Evolutionary conservation across 2,113 vertebrate species (phyloP).

Genomic region (Rhodinocichla rosea): DNA sequence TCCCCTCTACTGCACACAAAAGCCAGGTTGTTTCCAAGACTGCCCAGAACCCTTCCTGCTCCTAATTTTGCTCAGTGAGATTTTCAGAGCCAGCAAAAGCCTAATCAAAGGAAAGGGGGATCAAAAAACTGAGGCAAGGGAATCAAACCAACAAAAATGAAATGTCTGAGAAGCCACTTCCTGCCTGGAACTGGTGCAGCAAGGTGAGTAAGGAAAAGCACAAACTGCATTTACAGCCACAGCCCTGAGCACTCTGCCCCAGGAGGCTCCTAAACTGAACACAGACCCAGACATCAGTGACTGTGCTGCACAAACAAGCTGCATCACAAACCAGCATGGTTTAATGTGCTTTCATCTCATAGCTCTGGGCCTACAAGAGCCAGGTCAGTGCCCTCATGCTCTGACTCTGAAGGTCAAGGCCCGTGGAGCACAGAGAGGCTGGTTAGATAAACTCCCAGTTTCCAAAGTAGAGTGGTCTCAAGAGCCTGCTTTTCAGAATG

Average conservation of each 20-base stretch:
- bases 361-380: not conserved
- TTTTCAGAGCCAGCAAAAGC: not conserved
- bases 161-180: not conserved
- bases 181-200: not conserved
- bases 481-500: not conserved
- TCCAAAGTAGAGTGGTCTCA: not conserved
- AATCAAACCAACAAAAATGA: not conserved
- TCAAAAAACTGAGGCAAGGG: not conserved
- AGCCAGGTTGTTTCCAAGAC: not conserved
- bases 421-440: not conserved
- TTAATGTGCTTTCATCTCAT: not conserved
- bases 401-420: not conserved
- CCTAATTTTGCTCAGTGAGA: fast-evolving
- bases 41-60: not conserved
- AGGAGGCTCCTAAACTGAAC: not conserved
- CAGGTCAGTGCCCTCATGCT: not conserved
- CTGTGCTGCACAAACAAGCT: not conserved
- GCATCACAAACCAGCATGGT: not conserved
- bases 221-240: not conserved
- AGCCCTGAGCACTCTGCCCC: not conserved
- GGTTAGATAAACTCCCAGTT: not conserved
- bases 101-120: not conserved
- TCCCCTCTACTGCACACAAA: not conserved
- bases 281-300: not conserved
- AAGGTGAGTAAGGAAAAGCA: not conserved